Evolutionary conservation across 2,113 vertebrate species (phyloP), one percentile per base, ranked within the genome.

Genomic region (Calcarius ornatus): DNA sequence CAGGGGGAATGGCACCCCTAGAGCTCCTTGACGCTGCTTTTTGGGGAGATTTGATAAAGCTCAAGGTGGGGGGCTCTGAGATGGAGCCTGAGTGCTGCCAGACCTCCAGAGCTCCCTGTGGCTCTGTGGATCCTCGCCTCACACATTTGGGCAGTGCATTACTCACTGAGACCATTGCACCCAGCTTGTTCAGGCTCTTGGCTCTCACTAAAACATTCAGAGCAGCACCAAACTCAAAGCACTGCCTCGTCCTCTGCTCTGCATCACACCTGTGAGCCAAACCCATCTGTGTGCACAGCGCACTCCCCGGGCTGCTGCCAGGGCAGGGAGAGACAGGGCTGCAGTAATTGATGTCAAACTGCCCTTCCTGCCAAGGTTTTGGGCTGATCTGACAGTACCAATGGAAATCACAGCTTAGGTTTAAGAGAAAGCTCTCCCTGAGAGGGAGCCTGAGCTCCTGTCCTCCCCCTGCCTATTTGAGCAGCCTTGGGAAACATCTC

Each of bases 311-410:
- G 66, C 33, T 94, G 76, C 94, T 66, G 75, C 17, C 24, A 95
- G 88, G 48, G 3, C 53, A 23, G 72, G 59, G 28, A 45, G 69
- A 92, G 87, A 82, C 61, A 57, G 86, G 40, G 2, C 69, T 77
- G 17, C 57, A 57, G 80, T 81, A 95, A 81, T 48, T 91, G 86
- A 53, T 95, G 90, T 95, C 92, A 95, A 81, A 48, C 83, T 68
- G 86, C 80, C 84, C 73, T 81, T 86, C n/a, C 80, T 84, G 76
- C 35, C 91, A 12, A n/a, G 1, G 2, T 28, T 76, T 51, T 2
- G 0, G 50, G 81, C 71, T 73, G 84, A 59, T 40, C 89, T 86
- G 86, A 85, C 7, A 2, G 16, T 5, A 47, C 66, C 88, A 20
- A 22, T 38, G 40, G 82, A 83, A 90, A 95, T 80, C 82, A 48